Conservation (phyloP, 2,888 invertebrate species). For the Morpho helenor region DNA sequence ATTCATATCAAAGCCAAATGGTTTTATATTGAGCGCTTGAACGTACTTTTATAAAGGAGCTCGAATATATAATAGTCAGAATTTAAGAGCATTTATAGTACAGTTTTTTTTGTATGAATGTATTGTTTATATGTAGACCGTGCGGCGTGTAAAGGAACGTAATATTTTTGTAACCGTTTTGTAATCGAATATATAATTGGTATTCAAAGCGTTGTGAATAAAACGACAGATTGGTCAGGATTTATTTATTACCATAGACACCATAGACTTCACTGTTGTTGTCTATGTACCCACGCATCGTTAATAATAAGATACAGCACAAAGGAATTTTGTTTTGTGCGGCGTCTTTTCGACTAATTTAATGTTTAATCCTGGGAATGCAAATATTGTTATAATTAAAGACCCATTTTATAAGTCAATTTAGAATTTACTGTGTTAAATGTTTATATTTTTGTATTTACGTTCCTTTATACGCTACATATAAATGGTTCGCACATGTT, state of each 20-base stretch:
- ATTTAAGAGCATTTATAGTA: slow-evolving; percentile 46
- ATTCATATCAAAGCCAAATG: not conserved
- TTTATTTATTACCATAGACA: too few species aligned
- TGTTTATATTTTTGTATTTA: not conserved
- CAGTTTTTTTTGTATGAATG: slow-evolving; percentile 67
- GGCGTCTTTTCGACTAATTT: too few species aligned
- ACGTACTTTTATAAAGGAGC: not conserved
- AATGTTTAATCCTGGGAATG: too few species aligned
- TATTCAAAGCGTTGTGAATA: too few species aligned
- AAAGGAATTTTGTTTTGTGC: too few species aligned
- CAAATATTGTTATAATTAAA: too few species aligned
- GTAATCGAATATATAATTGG: too few species aligned
- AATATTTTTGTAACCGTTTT: not conserved
- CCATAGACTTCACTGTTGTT: too few species aligned
- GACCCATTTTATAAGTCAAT: too few species aligned
- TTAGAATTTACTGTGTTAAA: not conserved
- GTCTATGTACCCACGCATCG: too few species aligned
- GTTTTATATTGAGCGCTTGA: not conserved
- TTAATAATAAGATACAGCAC: too few species aligned
- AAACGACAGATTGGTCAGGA: too few species aligned
- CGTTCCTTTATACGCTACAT: slow-evolving; percentile 26
- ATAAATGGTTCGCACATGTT: not conserved
- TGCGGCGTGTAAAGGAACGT: slow-evolving; percentile 24
- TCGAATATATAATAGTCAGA: not conserved
- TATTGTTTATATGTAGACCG: slow-evolving; percentile 40